Base-by-base conservation (phyloP, 37 sponge, comb jelly and placozoan species). In the Agelas oroides region DNA sequence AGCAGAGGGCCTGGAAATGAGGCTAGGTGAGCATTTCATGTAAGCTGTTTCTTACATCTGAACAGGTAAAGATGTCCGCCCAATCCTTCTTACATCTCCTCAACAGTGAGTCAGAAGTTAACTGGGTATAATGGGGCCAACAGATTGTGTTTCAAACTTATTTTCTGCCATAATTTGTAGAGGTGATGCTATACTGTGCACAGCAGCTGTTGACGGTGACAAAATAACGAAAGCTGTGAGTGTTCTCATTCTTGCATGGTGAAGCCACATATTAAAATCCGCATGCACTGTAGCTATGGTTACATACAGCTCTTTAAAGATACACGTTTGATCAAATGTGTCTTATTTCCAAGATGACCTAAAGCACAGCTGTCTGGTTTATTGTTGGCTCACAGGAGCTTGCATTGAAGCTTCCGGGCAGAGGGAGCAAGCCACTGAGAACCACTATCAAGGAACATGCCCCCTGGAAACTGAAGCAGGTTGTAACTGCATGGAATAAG, bases 381-480 rank as follows among this genome's bases (percentile, higher is more conserved):
- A n/a, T n/a, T n/a, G n/a, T n/a, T 46, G 46, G 46, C 46, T 12
- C 46, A 46, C 39, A 93, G 93, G 93, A 93, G 41, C 65, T 93
- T 17, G 85, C 84, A 12, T 41, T 93, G 24, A 59, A 70, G 81
- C 27, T 86, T 31, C 77, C 89, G 15, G 86, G 87, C 28, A 23
- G 84, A 32, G 81, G 82, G 14, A 67, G 77, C 13, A 80, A 78
- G 53, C 65, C 78, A 0, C 69, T 83, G 20, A 83, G 76, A 36
- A 86, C 94, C 0, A 57, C 73, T 54, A 93, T 93, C 78, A 86
- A 86, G 52, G 94, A 93, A 52, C 94, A 93, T 57, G 69, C 79
- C 11, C 90, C 94, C 25, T 82, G 86, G 90, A 89, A 79, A 82
- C 87, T 93, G 20, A 76, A 82, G 79, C 94, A 93, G 87, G 93